Conservation (phyloP, 1,140 invertebrate species). For the Halesus radiatus region DNA sequence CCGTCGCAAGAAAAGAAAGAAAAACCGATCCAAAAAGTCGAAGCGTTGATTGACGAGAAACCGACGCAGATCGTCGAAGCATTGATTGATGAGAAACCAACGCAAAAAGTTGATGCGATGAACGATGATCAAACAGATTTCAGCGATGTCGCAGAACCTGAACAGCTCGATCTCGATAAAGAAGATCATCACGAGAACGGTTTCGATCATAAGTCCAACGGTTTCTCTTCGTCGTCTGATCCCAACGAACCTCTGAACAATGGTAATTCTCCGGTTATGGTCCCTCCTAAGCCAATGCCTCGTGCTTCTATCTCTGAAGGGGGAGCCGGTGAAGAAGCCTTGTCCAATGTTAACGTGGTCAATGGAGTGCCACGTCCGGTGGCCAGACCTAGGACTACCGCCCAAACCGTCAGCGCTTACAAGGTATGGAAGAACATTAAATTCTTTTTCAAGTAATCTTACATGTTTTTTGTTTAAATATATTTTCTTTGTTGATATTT, state of each 20-base stretch:
- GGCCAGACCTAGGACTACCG: slow-evolving; percentile 80
- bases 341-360: slow-evolving; percentile 52
- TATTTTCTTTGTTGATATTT: slow-evolving; percentile 23
- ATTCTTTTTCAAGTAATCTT: neutral
- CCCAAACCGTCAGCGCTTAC: slow-evolving; percentile 72
- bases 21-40: slow-evolving; percentile 60
- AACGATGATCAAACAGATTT: slow-evolving; percentile 46
- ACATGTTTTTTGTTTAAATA: slow-evolving; percentile 49
- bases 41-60: slow-evolving; percentile 60
- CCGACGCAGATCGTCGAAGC: slow-evolving; percentile 30
- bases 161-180: slow-evolving; percentile 28
- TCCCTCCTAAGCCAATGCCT: slow-evolving; percentile 83
- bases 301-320: slow-evolving; percentile 69
- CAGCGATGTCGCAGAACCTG: slow-evolving; percentile 52
- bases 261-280: slow-evolving; percentile 52
- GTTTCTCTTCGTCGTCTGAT: slow-evolving; percentile 37
- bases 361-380: slow-evolving; percentile 76
- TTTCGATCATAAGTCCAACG: slow-evolving; percentile 54
- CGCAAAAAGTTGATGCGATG: slow-evolving; percentile 23
- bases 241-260: slow-evolving; percentile 15
- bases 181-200: slow-evolving; percentile 52
- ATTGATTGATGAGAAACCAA: slow-evolving; percentile 60
- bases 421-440: slow-evolving; percentile 72
- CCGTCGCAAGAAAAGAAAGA: slow-evolving; percentile 50
- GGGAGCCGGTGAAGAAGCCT: slow-evolving; percentile 63